phyloP scores from a whole-genome alignment of 2,113 vertebrate species.

The Entomyzon cyanotis region DNA sequence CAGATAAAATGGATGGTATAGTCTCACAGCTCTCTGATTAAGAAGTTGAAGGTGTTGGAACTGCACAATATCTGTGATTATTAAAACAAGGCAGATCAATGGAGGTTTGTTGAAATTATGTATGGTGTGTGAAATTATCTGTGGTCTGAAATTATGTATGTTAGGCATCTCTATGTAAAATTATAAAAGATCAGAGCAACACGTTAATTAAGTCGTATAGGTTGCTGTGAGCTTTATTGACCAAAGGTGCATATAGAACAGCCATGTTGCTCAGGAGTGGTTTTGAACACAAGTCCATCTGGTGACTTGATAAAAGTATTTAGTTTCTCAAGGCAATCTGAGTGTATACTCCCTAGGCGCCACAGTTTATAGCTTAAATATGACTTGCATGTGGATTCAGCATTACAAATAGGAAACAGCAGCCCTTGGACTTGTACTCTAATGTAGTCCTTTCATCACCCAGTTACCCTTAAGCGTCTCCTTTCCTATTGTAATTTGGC shows the following conservation, averaged over 20 bases:
- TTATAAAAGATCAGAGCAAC: background rate
- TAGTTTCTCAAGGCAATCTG: constrained; percentile 85
- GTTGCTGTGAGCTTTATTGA: background rate
- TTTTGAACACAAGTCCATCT: constrained; percentile 81
- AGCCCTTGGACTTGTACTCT: constrained; percentile 84
- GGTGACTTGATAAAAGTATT: constrained; percentile 93
- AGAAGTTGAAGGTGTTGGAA: background rate
- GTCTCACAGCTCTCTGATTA: background rate
- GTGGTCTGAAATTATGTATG: background rate
- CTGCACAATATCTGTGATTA: background rate
- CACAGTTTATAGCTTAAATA: constrained; percentile 87
- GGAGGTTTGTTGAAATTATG: background rate
- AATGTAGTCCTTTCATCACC: constrained; percentile 94
- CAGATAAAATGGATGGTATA: background rate
- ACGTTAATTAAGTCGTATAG: background rate
- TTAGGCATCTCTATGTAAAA: background rate
- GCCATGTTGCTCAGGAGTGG: constrained; percentile 34
- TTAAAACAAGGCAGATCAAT: background rate
- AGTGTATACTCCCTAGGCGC: constrained; percentile 84
- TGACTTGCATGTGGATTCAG: constrained; percentile 90
- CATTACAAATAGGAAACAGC: constrained; percentile 94
- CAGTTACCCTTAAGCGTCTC: constrained; percentile 89
- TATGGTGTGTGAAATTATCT: background rate
- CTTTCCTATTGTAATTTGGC: constrained; percentile 90
- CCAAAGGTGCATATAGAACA: constrained; percentile 15